Evolutionary conservation across 2,797 vertebrate genomes (phyloP), one percentile per base, ranked within the genome.

Genomic region (Scolopax rusticola): DNA sequence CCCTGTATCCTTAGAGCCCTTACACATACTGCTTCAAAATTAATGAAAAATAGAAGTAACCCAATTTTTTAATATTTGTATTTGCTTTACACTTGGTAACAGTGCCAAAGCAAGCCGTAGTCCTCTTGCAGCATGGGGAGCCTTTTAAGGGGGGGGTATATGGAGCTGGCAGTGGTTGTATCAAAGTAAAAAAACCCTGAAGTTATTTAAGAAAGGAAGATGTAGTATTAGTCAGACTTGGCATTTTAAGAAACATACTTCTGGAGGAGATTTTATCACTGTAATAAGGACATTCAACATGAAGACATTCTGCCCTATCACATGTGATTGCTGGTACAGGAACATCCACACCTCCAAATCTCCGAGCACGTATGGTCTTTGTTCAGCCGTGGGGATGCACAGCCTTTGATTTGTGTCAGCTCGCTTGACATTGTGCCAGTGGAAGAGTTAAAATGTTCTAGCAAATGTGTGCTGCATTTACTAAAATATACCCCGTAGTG

Each of bases 401-500:
- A 82, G 80, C 19, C 51, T 59, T 28, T n/a, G 13, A 0, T 63
- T 59, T 15, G 12, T 57, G 12, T 69, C 74, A 1, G 64, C 24
- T 67, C 12, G 0, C 73, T 74, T 50, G 82, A 18, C 67, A 0
- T 2, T 2, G 65, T 50, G 82, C 53, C 59, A 17, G 61, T 7
- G 12, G 40, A 30, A 30, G 84, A 67, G 78, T 90, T 93, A 84
- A 91, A 51, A 30, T 4, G 9, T 18, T 43, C 56, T 1, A 18
- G 69, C 15, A 45, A 30, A 20, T 8, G 60, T 5, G 74, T 68
- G 43, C 76, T 43, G 70, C 18, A 0, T 51, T 90, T 67, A 88
- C 80, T 90, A 79, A 97, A 98, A 96, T 14, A 40, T 68, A 64
- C 92, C 80, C 87, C 60, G 93, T 97, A 97, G 94, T 98, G 98